Percentiles rank a stretch among this genome's conserved stretches.
These are phyloP conservation scores for Orchestia grillus DNA, from an alignment of 1,140 invertebrate genomes.

Conservation along the genomic window DNA sequence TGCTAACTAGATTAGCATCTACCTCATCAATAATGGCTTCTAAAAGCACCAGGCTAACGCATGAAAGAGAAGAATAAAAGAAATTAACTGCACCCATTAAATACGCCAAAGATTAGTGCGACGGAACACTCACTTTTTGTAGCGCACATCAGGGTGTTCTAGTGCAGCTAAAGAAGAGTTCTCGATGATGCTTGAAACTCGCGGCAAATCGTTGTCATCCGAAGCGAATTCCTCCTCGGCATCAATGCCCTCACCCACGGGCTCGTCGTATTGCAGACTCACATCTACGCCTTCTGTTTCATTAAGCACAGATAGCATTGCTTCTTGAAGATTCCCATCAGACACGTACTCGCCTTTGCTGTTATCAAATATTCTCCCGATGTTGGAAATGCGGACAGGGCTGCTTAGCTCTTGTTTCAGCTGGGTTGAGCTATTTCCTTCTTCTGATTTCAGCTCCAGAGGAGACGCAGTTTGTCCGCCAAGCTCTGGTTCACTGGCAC, in stretches of 20 bases:
- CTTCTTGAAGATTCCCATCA: constrained; percentile 17
- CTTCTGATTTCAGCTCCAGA: background rate
- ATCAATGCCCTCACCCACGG: background rate
- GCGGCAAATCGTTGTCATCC: background rate
- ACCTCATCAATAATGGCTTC: too few relatives aligned
- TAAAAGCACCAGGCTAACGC: too few relatives aligned
- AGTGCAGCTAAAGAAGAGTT: background rate
- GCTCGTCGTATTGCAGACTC: background rate
- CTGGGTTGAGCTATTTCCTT: background rate
- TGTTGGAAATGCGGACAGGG: background rate
- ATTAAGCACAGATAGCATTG: constrained; percentile 5
- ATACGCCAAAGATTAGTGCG: background rate
- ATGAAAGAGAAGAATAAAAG: background rate
- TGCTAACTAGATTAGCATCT: too few relatives aligned
- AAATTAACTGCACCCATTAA: too few relatives aligned
- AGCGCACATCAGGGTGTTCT: constrained; percentile 1
- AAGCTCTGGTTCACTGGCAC: background rate
- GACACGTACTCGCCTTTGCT: background rate
- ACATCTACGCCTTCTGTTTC: background rate
- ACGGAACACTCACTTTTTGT: constrained; percentile 17
- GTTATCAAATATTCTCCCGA: background rate
- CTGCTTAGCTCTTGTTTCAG: background rate
- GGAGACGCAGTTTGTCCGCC: background rate
- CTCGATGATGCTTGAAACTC: background rate
- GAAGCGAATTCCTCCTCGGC: background rate